Conservation (phyloP, 1,140 invertebrate genomes). For the Cydia pomonella region DNA sequence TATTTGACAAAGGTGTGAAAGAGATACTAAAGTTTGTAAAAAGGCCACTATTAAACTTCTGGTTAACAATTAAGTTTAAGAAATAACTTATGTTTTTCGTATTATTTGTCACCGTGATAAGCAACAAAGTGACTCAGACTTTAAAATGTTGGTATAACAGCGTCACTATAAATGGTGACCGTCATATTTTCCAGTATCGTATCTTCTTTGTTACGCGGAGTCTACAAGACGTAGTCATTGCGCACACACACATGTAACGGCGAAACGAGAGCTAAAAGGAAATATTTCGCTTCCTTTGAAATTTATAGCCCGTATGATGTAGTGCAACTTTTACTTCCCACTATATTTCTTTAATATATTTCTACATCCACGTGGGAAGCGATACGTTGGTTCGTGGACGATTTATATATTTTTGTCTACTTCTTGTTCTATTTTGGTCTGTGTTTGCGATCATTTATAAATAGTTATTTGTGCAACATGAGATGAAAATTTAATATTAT, state of each 20-base stretch:
- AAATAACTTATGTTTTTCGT: too few relatives aligned
- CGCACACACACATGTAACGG: neutral
- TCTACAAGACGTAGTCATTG: neutral
- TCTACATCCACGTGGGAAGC: neutral
- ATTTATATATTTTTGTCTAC: neutral
- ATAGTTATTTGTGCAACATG: too few relatives aligned
- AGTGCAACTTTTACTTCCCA: neutral
- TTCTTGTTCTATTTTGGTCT: neutral
- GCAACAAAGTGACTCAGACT: too few relatives aligned
- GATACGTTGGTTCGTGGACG: neutral
- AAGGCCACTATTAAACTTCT: too few relatives aligned
- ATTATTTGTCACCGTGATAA: too few relatives aligned
- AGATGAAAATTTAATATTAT: too few relatives aligned
- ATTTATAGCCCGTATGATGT: constrained; percentile 14
- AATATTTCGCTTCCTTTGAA: neutral
- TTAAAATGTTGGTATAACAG: too few relatives aligned
- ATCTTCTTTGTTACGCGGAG: neutral
- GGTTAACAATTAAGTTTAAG: too few relatives aligned
- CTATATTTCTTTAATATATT: constrained; percentile 1
- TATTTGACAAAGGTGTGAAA: too few relatives aligned
- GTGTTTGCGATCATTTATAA: neutral
- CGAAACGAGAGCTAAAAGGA: neutral
- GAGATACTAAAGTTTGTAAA: too few relatives aligned
- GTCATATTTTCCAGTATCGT: too few relatives aligned
- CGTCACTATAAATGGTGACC: too few relatives aligned